Conservation (phyloP, 2,888 invertebrate genomes). For the Ypsolopha scabrella region DNA sequence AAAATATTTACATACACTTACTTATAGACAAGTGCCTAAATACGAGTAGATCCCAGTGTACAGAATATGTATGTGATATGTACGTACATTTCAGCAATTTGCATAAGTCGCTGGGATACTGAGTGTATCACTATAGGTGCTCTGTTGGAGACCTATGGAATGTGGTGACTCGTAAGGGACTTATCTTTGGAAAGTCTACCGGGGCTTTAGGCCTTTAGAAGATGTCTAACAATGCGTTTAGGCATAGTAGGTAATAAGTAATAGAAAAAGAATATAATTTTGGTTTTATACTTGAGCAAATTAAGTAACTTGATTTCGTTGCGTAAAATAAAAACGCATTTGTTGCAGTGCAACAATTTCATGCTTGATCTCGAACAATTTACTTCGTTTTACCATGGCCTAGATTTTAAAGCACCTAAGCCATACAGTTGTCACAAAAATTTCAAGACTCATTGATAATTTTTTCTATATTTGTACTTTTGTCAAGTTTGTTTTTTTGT, state of each 20-base stretch:
- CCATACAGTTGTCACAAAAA: neutral
- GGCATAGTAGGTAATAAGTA: neutral
- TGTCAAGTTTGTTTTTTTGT: neutral
- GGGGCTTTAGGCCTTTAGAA: neutral
- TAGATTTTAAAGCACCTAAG: too few relatives aligned
- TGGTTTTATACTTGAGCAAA: constrained; percentile 7
- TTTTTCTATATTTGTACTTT: constrained; percentile 9
- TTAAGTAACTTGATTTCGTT: constrained; percentile 2
- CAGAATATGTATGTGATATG: constrained; percentile 6
- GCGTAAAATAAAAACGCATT: too few relatives aligned
- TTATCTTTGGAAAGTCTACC: neutral
- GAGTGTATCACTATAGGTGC: constrained; percentile 13
- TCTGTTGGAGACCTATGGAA: constrained; percentile 29
- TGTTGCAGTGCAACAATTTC: too few relatives aligned
- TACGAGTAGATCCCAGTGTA: constrained; percentile 4
- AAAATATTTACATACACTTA: constrained; percentile 12
- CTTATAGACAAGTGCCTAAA: neutral
- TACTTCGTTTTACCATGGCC: too few relatives aligned
- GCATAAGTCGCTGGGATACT: neutral
- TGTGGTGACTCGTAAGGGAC: constrained; percentile 26
- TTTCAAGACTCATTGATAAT: constrained; percentile 6
- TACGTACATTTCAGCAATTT: constrained; percentile 12
- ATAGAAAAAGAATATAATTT: neutral
- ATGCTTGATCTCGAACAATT: too few relatives aligned
- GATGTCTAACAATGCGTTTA: neutral